Percentiles rank a stretch among this genome's conserved stretches.
Evolutionary conservation across 2,113 vertebrate species (phyloP).

Genomic region (Leptodactylus fuscus): DNA sequence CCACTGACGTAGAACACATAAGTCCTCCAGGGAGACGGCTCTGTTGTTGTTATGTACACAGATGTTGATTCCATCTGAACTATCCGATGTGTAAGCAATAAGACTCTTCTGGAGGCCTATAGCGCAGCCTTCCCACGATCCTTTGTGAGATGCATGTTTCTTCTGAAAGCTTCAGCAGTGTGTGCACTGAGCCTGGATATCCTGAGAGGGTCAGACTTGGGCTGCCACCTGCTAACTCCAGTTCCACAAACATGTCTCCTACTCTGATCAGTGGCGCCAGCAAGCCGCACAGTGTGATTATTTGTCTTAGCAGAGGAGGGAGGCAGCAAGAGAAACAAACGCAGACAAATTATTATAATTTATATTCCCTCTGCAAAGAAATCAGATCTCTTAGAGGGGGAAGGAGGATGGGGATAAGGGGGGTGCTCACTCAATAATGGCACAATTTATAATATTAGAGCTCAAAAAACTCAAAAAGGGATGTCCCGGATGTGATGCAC

Average conservation of each 20-base stretch:
- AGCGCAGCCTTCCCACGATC: constrained; percentile 72
- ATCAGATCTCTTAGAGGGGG: constrained; percentile 15
- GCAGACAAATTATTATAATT: constrained; percentile 53
- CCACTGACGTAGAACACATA: constrained; percentile 46
- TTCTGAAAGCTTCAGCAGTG: constrained; percentile 63
- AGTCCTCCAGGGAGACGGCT: constrained; percentile 61
- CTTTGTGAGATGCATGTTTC: constrained; percentile 60
- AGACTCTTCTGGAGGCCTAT: constrained; percentile 66
- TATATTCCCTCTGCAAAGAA: neutral
- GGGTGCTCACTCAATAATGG: neutral
- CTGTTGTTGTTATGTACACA: constrained; percentile 66
- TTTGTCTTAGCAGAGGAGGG: constrained; percentile 75
- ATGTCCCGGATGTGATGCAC: neutral
- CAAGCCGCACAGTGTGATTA: constrained; percentile 73
- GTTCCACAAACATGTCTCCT: constrained; percentile 55
- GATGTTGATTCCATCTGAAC: constrained; percentile 74
- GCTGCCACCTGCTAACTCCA: constrained; percentile 69
- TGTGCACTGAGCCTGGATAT: constrained; percentile 46
- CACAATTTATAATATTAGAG: neutral
- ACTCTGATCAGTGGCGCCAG: constrained; percentile 64
- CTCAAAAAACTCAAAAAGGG: neutral
- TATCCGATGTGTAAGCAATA: constrained; percentile 66
- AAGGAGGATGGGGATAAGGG: neutral
- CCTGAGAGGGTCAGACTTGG: constrained; percentile 59
- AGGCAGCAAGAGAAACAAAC: constrained; percentile 27